Base-by-base conservation (phyloP, 2,888 invertebrate species). In the Cataglyphis altisquamis region DNA sequence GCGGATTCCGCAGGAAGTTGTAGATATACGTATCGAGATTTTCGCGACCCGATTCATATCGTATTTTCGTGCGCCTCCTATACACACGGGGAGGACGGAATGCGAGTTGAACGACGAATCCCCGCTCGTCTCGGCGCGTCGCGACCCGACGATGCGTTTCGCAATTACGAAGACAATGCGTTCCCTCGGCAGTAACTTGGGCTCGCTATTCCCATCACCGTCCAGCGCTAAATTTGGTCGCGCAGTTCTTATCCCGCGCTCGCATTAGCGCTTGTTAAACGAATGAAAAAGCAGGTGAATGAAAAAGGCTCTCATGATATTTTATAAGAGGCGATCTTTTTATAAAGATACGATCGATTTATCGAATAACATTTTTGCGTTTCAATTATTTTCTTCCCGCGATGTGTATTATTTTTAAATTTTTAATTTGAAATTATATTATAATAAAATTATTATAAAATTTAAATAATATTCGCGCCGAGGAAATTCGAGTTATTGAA, bases 81-180 rank as follows among this genome's bases (percentile, higher is more conserved):
- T 15, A 45, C 36, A n/a, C 55, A n/a, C 9, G 48, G 48, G 25
- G 18, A 48, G 52, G 52, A 5, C 68, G 77, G 77, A 77, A 77
- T 55, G 52, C 75, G 52, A 32, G 74, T 48, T 29, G 8, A n/a
- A 32, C 29, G 15, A 32, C 60, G 29, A 29, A 18, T 45, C 18
- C n/a, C 60, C 18, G 45, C 21, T 10, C 72, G 55, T 1, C n/a
- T 45, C 45, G 32, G 4, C 36, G 32, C 9, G 18, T 18, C 45
- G 48, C 36, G 32, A 3, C 66, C 8, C 39, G 66, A 9, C 70
- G 36, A 70, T 41, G 57, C 57, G 48, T 78, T 78, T 78, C 78
- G 78, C 73, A 78, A 78, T 72, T 78, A 72, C 78, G 18, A 73
- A 72, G 78, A 80, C 78, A 60, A 80, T 78, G 41, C 77, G 57